These are phyloP conservation scores for Phymatocera aterrima DNA, from an alignment of 2,888 invertebrate species.

Conservation along the genomic window DNA sequence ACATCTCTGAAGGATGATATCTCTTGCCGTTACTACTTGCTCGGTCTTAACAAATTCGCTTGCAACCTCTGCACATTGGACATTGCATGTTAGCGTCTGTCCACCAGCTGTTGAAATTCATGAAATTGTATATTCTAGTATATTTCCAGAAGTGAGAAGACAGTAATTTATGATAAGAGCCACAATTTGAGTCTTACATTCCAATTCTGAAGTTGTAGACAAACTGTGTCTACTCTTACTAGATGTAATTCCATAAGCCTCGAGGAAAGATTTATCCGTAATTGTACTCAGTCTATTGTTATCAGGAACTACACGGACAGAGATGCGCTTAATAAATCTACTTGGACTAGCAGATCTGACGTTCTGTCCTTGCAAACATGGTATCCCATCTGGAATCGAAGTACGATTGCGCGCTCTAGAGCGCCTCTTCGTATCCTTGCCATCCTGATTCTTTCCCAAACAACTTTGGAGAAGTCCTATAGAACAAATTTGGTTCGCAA, in stretches of 20 bases:
- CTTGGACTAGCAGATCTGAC: slow-evolving; percentile 52
- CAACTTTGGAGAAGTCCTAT: slow-evolving; percentile 63
- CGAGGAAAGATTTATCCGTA: slow-evolving; percentile 60
- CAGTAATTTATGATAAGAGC: not conserved
- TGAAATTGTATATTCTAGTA: not conserved
- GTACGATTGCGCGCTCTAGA: slow-evolving; percentile 30
- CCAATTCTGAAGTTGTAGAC: slow-evolving; percentile 48
- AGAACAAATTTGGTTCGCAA: no score
- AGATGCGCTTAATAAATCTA: slow-evolving; percentile 57
- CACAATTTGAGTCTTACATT: slow-evolving; percentile 47
- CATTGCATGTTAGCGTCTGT: slow-evolving; percentile 50
- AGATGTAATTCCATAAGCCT: slow-evolving; percentile 64
- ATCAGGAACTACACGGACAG: slow-evolving; percentile 65
- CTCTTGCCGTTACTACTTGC: slow-evolving; percentile 69
- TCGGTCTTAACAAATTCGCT: slow-evolving; percentile 48
- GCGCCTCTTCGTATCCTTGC: slow-evolving; percentile 49
- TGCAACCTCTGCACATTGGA: slow-evolving; percentile 47
- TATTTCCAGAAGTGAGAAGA: not conserved
- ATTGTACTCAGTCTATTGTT: slow-evolving; percentile 53
- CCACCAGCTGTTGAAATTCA: not conserved
- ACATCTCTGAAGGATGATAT: slow-evolving; percentile 81
- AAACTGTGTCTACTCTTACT: slow-evolving; percentile 51
- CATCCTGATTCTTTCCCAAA: slow-evolving; percentile 54
- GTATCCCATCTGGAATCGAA: not conserved
- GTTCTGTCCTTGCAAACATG: slow-evolving; percentile 19